A percentile compares a stretch with the other conserved stretches of the same genome.
Conservation (phyloP, 1,140 invertebrate species). For the Tigriopus japonicus region DNA sequence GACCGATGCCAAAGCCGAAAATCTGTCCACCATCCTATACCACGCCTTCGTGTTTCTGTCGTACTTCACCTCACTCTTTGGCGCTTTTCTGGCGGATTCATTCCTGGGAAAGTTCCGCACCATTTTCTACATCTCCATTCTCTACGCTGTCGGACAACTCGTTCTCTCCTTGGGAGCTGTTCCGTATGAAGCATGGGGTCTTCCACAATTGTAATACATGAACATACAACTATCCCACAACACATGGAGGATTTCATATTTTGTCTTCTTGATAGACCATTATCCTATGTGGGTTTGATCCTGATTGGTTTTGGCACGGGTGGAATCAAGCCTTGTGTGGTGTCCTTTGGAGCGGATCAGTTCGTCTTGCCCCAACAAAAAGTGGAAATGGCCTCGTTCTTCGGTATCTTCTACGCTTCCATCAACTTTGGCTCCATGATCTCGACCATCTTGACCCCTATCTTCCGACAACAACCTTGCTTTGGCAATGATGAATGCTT, state of each 20-base stretch:
- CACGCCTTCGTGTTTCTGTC: slow-evolving; percentile 63
- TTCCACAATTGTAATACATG: background rate
- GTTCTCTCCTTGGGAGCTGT: slow-evolving; percentile 48
- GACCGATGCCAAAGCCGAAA: slow-evolving; percentile 27
- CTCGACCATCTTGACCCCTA: slow-evolving; percentile 5
- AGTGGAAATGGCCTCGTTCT: background rate
- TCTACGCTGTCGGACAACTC: slow-evolving; percentile 67
- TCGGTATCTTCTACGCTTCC: slow-evolving; percentile 11
- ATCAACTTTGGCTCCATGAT: slow-evolving; percentile 9
- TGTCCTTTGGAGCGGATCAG: slow-evolving; percentile 93
- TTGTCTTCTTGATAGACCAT: slow-evolving; percentile 28
- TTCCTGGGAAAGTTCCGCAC: slow-evolving; percentile 69
- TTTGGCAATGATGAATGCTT: slow-evolving; percentile 63
- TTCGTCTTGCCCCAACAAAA: slow-evolving; percentile 11
- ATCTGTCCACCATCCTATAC: slow-evolving; percentile 49
- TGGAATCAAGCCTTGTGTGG: slow-evolving; percentile 92
- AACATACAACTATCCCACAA: no score
- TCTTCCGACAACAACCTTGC: slow-evolving; percentile 49
- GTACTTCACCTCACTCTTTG: slow-evolving; percentile 67
- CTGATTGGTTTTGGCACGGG: slow-evolving; percentile 77
- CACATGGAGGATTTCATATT: no score
- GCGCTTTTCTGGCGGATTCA: slow-evolving; percentile 75
- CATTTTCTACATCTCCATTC: slow-evolving; percentile 63
- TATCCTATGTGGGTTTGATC: slow-evolving; percentile 52
- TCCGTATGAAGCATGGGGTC: slow-evolving; percentile 16